A percentile compares a stretch with the other conserved stretches of the same genome.
Evolutionary conservation across 2,797 vertebrate genomes (phyloP).

Genomic region (Anas georgica): DNA sequence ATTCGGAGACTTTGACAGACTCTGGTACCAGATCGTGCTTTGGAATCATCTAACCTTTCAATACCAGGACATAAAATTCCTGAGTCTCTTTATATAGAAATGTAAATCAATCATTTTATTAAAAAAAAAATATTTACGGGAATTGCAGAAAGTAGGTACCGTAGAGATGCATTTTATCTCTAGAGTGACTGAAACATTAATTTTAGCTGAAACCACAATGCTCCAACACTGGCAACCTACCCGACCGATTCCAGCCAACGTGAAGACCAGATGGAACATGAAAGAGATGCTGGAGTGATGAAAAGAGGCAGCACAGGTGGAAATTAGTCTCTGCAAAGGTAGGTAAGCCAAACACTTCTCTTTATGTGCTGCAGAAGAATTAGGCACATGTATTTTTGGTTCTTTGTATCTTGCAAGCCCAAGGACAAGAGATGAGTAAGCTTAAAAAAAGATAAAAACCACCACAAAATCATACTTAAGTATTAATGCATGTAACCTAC

Average conservation of each 20-base stretch:
- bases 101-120: neutral
- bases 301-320: neutral
- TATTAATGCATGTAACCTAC: slow-evolving; percentile 48
- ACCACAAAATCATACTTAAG: neutral
- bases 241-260: neutral
- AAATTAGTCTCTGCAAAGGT: neutral
- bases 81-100: neutral
- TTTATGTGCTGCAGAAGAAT: neutral
- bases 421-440: slow-evolving; percentile 26
- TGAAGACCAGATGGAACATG: neutral
- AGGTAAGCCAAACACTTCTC: neutral
- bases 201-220: neutral
- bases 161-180: neutral
- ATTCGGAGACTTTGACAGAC: neutral
- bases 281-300: neutral
- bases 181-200: neutral
- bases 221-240: neutral
- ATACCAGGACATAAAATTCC: neutral
- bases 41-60: neutral
- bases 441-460: neutral
- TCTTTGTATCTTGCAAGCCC: neutral
- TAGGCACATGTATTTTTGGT: neutral
- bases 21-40: neutral
- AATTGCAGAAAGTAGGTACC: neutral
- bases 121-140: neutral